Evolutionary conservation across 2,797 vertebrate genomes (phyloP), one percentile per base, ranked within the genome.

Genomic region (Rhabdomys pumilio): DNA sequence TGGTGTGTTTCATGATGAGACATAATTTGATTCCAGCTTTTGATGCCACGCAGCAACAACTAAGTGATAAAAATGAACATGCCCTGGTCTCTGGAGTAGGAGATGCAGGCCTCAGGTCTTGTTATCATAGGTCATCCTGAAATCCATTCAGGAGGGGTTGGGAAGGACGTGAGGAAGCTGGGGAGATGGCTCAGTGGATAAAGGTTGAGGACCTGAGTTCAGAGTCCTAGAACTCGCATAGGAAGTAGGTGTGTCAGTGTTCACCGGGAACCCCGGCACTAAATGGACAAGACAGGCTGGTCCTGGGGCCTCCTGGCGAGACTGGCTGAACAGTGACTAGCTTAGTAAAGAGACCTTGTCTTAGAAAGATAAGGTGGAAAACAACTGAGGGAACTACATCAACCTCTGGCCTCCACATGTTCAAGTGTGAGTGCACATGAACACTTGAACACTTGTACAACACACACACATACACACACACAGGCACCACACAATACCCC

Each of bases 1-100:
- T 47, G 67, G 2, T 75, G 8, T 47, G 59, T 93, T 91, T 94
- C 50, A 57, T 44, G n/a, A 73, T 86, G 44, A 93, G 73, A 93
- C 17, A 72, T 92, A 65, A 90, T 96, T 92, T 92, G 79, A 96
- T 96, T 96, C 72, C 1, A 93, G 77, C 47, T 79, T 93, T 93
- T 83, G 50, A 65, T 77, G 47, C 84, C 69, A 72, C 75, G 41
- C 41, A 63, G 47, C 75, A 55, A 59, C 69, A 85, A 26, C 82
- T 86, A 79, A 86, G 63, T 55, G 47, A 89, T 72, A 79, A 89
- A 85, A 85, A 63, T 34, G 38, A 72, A 53, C 79, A 5, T 19
- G 47, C 9, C 31, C 67, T 91, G n/a, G 22, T 92, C 44, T 94
- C 47, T 57, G 34, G 34, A n/a, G 57, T 19, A 79, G 82, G 88